Conservation (phyloP, 2,797 vertebrate genomes). For the Mus spretus region DNA sequence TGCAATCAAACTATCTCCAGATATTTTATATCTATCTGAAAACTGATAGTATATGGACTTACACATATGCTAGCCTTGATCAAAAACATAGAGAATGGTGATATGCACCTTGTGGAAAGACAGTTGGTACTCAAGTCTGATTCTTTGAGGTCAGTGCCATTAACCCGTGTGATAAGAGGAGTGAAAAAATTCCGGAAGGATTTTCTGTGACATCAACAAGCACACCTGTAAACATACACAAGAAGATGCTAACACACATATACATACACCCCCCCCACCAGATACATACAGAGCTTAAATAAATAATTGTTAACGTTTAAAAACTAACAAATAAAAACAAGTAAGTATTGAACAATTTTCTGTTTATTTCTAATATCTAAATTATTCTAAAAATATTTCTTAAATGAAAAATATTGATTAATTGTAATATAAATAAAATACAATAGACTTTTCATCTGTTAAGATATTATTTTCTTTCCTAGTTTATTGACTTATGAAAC, state of each 20-base stretch:
- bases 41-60: not conserved
- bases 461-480: not conserved
- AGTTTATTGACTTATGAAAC: not conserved
- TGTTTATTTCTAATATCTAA: not conserved
- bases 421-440: not conserved
- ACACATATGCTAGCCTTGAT: not conserved
- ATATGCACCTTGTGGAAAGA: too few relatives aligned
- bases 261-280: not conserved
- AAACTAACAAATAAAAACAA: not conserved
- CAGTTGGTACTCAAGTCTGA: not conserved
- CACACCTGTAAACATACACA: not conserved
- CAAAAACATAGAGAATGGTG: not conserved
- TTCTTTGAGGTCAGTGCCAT: not conserved
- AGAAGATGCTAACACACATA: not conserved
- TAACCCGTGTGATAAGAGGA: too few relatives aligned
- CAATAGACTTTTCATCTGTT: not conserved
- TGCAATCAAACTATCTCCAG: not conserved
- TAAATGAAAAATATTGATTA: not conserved
- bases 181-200: not conserved
- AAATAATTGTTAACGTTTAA: not conserved
- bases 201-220: not conserved
- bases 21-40: not conserved
- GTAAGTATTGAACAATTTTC: not conserved
- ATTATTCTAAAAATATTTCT: not conserved
- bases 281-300: not conserved